Evolutionary conservation across 2,797 vertebrate genomes (phyloP), one percentile per base, ranked within the genome.

Genomic region (Argya squamiceps): DNA sequence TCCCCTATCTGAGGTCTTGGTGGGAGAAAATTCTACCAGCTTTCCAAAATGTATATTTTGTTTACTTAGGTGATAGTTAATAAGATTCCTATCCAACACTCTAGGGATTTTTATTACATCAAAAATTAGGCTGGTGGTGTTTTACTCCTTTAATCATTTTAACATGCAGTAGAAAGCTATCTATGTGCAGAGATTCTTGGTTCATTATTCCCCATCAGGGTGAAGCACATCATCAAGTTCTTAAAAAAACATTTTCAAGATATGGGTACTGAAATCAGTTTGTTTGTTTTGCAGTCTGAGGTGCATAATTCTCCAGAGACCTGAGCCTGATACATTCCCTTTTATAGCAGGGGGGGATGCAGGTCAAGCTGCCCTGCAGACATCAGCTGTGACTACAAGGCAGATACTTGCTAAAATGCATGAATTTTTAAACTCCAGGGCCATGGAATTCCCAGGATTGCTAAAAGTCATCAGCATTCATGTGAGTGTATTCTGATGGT

Each of bases 281-380:
- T 90, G 69, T 52, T 88, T 93, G 55, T 36, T 87, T 77, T 37
- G 29, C 34, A 91, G 34, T 60, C 34, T 29, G 47, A 84, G 41
- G 62, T 52, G 78, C 21, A 44, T 15, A 59, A 79, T 60, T 70
- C 87, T 85, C 78, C 16, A 58, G 89, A 85, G 82, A 83, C 19
- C 36, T 23, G 21, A 81, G 62, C 13, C 41, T 34, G 39, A 85
- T 74, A 79, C 2, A 43, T 47, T 58, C 27, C 19, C 4, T 88
- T 92, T 78, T 29, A 64, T 9, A 76, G 34, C 47, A 79, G 65
- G 32, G 44, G 44, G 17, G 27, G 43, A 84, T 67, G 4, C 70
- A 90, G 88, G 88, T 79, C 90, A 96, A 89, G 59, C 37, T 87
- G 41, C 88, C 84, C 80, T 88, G 74, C 70, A 84, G 80, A 36